Evolutionary conservation across 2,113 vertebrate genomes (phyloP).

Genomic region (Charina bottae): DNA sequence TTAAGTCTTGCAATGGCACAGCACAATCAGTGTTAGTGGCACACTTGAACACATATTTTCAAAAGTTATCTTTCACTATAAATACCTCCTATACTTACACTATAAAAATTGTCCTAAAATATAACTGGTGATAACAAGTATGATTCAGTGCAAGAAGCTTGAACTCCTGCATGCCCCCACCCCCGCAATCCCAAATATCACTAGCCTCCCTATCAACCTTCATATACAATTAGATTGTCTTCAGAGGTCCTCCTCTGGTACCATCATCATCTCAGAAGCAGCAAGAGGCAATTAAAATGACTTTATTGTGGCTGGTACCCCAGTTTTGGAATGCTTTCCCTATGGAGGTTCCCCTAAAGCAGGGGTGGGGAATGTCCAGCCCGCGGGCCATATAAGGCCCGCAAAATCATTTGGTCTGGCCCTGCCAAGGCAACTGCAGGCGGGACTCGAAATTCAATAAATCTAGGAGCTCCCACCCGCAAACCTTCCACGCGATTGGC

Average conservation of each 20-base stretch:
- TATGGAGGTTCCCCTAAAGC: not conserved
- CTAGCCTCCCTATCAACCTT: not conserved
- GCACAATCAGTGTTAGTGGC: not conserved
- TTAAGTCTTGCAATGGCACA: slow-evolving; percentile 14
- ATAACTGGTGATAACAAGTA: not conserved
- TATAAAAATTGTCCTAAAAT: not conserved
- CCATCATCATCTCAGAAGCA: not conserved
- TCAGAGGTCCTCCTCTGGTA: not conserved
- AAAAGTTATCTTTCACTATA: not conserved
- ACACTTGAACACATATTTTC: not conserved
- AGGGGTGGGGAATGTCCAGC: no score
- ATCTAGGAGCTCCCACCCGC: no score
- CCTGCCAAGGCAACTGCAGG: no score
- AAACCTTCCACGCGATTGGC: no score
- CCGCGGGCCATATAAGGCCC: no score
- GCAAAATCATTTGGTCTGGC: no score
- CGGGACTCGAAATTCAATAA: no score
- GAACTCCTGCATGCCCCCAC: not conserved
- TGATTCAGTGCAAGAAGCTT: not conserved
- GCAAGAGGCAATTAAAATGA: not conserved
- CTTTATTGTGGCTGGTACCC: not conserved
- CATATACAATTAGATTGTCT: not conserved
- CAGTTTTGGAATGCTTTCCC: not conserved
- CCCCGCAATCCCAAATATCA: not conserved
- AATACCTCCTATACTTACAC: not conserved